Conservation (phyloP, 1,140 invertebrate species). For the Chrysoperla carnea region DNA sequence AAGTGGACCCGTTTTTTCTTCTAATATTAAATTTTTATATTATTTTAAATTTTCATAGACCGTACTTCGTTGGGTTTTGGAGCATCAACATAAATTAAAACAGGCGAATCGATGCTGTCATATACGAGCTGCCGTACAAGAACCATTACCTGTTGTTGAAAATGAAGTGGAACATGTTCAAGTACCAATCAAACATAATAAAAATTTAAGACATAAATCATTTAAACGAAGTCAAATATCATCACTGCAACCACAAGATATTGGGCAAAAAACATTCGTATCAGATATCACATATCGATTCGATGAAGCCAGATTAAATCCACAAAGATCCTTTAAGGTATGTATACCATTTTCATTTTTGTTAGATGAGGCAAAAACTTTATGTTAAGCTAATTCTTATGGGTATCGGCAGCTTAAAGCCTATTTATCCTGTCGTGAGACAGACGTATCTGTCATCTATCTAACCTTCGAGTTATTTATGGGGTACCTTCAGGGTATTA, state of each 20-base stretch:
- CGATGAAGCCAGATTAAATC: background rate
- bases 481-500: background rate
- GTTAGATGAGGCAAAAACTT: background rate
- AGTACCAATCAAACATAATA: conserved; percentile 10
- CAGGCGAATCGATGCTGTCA: conserved; percentile 15
- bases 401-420: too few species aligned
- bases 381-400: too few species aligned
- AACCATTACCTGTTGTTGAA: conserved; percentile 4
- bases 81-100: conserved; percentile 37
- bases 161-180: conserved; percentile 6
- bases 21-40: too few species aligned
- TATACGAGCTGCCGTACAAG: conserved; percentile 17
- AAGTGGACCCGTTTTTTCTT: too few species aligned
- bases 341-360: background rate
- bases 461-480: background rate
- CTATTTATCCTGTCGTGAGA: too few species aligned
- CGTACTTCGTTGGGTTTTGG: conserved; percentile 23
- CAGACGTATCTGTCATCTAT: too few species aligned
- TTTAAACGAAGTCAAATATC: conserved; percentile 8
- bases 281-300: background rate
- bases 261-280: background rate
- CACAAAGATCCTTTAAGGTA: background rate
- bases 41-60: too few species aligned
- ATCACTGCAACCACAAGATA: background rate
- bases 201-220: conserved; percentile 18